These are phyloP conservation scores for Eledona agricola DNA, from an alignment of 2,888 invertebrate genomes.

Conservation along the genomic window DNA sequence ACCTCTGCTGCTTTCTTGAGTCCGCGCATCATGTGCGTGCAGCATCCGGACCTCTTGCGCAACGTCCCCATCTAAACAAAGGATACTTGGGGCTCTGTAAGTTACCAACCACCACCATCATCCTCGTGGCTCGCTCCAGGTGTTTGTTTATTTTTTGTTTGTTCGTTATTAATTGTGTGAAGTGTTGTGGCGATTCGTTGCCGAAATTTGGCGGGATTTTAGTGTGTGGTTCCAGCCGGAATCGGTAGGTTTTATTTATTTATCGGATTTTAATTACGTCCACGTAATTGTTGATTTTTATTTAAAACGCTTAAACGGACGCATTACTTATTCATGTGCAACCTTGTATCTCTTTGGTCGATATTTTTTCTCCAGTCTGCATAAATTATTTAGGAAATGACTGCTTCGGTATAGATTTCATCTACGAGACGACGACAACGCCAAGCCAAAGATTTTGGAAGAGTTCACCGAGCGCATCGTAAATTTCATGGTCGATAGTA, in stretches of 20 bases:
- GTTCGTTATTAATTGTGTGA: conserved; percentile 29
- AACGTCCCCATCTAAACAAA: conserved; percentile 21
- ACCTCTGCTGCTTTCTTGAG: conserved; percentile 15
- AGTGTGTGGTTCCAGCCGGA: too few relatives aligned
- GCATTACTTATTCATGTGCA: conserved; percentile 10
- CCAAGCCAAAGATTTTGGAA: too few relatives aligned
- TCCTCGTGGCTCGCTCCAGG: conserved; percentile 22
- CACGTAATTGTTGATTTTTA: background rate
- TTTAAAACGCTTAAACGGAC: background rate
- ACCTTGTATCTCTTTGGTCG: conserved; percentile 3
- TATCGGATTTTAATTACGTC: background rate
- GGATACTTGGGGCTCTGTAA: conserved; percentile 30
- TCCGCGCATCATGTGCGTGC: conserved; percentile 37
- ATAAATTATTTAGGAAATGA: conserved; percentile 12
- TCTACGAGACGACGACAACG: too few relatives aligned
- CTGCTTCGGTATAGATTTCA: too few relatives aligned
- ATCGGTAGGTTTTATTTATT: conserved; percentile 1
- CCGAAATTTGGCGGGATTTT: too few relatives aligned
- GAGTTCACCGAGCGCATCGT: too few relatives aligned
- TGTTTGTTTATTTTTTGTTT: conserved; percentile 29
- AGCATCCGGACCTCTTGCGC: conserved; percentile 24
- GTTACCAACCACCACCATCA: conserved; percentile 32
- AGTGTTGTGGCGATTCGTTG: conserved; percentile 28
- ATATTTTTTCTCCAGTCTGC: conserved; percentile 9
- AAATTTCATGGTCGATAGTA: too few relatives aligned